Conservation (phyloP, 2,888 invertebrate genomes). For the Diaperis boleti region DNA sequence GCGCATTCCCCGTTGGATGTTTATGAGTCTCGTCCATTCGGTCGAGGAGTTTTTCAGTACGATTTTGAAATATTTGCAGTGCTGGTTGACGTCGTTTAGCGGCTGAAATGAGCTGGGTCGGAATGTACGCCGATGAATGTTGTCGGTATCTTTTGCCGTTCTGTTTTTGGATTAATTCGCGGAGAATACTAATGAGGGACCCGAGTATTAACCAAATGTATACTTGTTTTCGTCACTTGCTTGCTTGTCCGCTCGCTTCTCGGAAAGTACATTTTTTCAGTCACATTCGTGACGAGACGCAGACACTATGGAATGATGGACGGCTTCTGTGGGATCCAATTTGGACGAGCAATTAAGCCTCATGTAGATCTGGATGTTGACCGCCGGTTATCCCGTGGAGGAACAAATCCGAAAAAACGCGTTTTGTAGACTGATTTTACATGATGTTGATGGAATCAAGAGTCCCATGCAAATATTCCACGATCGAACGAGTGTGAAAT, state of each 20-base stretch:
- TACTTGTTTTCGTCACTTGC: constrained; percentile 63
- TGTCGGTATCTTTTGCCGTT: constrained; percentile 63
- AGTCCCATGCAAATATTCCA: no score
- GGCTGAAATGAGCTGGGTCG: constrained; percentile 63
- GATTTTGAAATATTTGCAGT: constrained; percentile 66
- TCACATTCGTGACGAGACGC: constrained; percentile 41
- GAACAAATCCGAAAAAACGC: no score
- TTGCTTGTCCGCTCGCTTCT: constrained; percentile 45
- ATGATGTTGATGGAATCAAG: no score
- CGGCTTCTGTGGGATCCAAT: constrained; percentile 47
- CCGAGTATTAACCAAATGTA: constrained; percentile 64
- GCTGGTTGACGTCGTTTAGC: constrained; percentile 64
- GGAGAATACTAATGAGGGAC: constrained; percentile 65
- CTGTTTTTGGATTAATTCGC: constrained; percentile 67
- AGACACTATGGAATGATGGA: constrained; percentile 51
- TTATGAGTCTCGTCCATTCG: constrained; percentile 62
- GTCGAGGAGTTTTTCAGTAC: constrained; percentile 63
- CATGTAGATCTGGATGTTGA: no score
- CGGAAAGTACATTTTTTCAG: constrained; percentile 37
- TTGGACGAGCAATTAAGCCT: constrained; percentile 49
- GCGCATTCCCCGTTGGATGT: constrained; percentile 60
- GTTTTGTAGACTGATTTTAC: no score
- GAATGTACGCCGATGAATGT: constrained; percentile 62
- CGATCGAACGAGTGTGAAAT: no score
- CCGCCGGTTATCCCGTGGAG: no score